Evolutionary conservation across 2,888 invertebrate genomes (phyloP).

Genomic region (Augochlorella aurata): DNA sequence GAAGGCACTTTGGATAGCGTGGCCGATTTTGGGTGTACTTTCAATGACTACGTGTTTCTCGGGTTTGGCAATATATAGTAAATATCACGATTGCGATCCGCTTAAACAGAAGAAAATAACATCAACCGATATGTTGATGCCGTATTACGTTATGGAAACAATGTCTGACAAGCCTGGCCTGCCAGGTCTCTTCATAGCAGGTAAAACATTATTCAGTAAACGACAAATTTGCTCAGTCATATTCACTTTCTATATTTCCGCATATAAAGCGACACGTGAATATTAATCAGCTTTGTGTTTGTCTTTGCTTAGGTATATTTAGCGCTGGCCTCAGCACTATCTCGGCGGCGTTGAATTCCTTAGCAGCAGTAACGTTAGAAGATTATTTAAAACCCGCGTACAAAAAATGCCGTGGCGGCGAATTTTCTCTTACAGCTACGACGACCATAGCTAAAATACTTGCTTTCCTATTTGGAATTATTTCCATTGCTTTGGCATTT

Average conservation of each 20-base stretch:
- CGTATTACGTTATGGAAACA: constrained; percentile 89
- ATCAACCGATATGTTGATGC: constrained; percentile 90
- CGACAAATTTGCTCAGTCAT: neutral
- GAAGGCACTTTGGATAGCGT: constrained; percentile 89
- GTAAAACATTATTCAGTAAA: constrained; percentile 43
- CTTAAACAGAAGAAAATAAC: constrained; percentile 85
- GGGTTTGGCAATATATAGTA: constrained; percentile 93
- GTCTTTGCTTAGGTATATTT: constrained; percentile 86
- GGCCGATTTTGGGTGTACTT: constrained; percentile 89
- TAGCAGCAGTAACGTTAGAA: constrained; percentile 94
- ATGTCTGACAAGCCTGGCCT: constrained; percentile 90
- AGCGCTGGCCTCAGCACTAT: constrained; percentile 95
- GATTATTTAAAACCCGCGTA: constrained; percentile 88
- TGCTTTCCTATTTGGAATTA: constrained; percentile 88
- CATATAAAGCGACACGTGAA: neutral
- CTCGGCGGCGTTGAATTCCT: constrained; percentile 94
- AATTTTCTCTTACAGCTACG: constrained; percentile 65
- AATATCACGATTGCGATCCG: constrained; percentile 93
- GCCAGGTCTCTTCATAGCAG: constrained; percentile 94
- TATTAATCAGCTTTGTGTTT: neutral
- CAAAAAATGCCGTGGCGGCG: constrained; percentile 60
- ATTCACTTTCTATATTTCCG: neutral
- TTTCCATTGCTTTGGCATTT: constrained; percentile 92
- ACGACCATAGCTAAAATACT: constrained; percentile 83
- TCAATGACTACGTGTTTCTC: constrained; percentile 86